These are phyloP conservation scores for Callosobruchus maculatus DNA, from an alignment of 2,888 invertebrate genomes.

Conservation along the genomic window DNA sequence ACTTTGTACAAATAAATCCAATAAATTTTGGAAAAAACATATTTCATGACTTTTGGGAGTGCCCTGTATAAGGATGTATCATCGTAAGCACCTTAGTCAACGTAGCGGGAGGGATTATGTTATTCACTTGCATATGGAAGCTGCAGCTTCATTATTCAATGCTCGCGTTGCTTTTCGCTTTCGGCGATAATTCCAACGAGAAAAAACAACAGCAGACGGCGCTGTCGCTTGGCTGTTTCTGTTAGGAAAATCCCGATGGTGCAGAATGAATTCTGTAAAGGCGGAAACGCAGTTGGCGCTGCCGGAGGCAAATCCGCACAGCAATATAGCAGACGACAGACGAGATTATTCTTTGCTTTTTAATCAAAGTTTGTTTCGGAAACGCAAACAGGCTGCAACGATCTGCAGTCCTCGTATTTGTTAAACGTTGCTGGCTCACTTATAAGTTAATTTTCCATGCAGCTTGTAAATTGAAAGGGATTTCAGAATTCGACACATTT, in stretches of 20 bases:
- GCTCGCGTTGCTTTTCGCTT: too few relatives aligned
- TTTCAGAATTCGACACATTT: too few relatives aligned
- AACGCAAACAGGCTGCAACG: neutral
- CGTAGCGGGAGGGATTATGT: too few relatives aligned
- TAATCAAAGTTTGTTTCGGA: neutral
- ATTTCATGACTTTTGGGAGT: too few relatives aligned
- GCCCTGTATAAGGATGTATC: too few relatives aligned
- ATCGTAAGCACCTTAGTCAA: too few relatives aligned
- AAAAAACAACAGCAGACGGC: neutral
- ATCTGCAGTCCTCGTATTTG: neutral
- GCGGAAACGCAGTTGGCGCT: neutral
- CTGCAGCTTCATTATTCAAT: too few relatives aligned
- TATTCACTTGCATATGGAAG: too few relatives aligned
- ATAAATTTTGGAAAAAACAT: too few relatives aligned
- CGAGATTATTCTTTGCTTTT: neutral
- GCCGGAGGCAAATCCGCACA: neutral
- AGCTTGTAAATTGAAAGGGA: neutral
- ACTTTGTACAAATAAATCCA: too few relatives aligned
- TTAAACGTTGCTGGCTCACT: neutral
- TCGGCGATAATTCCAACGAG: neutral
- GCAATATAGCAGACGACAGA: neutral
- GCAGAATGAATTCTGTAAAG: neutral
- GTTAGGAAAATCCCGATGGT: neutral
- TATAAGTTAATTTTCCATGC: neutral
- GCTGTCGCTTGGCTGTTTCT: neutral